Conservation (phyloP, 1,140 invertebrate genomes). For the Nasonia giraulti region DNA sequence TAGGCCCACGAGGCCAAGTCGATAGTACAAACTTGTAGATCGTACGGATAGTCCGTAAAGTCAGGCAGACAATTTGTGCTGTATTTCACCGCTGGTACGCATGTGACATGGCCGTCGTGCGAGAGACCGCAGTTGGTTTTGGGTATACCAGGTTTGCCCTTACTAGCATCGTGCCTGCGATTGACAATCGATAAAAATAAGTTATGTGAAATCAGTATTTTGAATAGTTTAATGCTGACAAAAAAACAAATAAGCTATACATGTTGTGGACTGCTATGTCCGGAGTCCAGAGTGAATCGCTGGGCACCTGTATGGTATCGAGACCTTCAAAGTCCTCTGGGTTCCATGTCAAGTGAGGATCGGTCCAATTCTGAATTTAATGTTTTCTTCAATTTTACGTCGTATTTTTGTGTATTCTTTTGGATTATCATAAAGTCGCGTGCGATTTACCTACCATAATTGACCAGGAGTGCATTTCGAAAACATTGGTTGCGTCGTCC, state of each 20-base stretch:
- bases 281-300: constrained; percentile 70
- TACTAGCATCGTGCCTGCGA: constrained; percentile 49
- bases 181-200: background rate
- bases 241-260: constrained; percentile 57
- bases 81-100: constrained; percentile 53
- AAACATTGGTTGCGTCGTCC: constrained; percentile 44
- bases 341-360: constrained; percentile 71
- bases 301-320: constrained; percentile 57
- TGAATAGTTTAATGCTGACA: constrained; percentile 33
- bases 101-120: constrained; percentile 53
- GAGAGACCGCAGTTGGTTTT: constrained; percentile 54
- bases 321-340: constrained; percentile 63
- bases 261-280: constrained; percentile 70
- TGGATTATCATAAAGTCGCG: constrained; percentile 1
- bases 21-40: constrained; percentile 64
- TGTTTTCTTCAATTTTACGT: constrained; percentile 5
- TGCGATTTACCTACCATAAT: constrained; percentile 52
- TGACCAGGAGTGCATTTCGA: constrained; percentile 52
- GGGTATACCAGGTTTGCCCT: constrained; percentile 46
- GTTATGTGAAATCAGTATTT: background rate
- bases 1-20: constrained; percentile 74
- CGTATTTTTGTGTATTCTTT: background rate
- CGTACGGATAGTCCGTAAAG: constrained; percentile 67
- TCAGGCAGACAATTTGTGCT: constrained; percentile 56
- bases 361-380: constrained; percentile 67